These are phyloP conservation scores for Parnassius mnemosyne DNA, from an alignment of 2,888 invertebrate genomes.

Conservation along the genomic window DNA sequence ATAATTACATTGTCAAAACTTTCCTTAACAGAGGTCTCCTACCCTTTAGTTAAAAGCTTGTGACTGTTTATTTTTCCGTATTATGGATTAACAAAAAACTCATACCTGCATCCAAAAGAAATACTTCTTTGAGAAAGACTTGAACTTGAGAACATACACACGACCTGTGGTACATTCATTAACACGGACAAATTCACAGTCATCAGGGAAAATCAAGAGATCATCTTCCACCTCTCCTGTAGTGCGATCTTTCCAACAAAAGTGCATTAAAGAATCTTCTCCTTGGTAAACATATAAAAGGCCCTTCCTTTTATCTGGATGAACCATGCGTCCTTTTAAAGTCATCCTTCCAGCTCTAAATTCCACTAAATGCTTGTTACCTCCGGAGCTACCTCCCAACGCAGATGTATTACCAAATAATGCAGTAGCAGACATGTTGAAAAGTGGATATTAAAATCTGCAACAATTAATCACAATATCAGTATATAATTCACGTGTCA, in stretches of 20 bases:
- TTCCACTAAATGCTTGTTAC: slow-evolving; percentile 95
- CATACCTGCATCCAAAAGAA: slow-evolving; percentile 99
- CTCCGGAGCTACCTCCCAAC: slow-evolving; percentile 89
- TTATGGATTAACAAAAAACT: too few species aligned
- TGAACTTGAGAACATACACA: slow-evolving; percentile 97
- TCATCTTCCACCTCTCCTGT: slow-evolving; percentile 97
- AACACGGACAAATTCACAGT: slow-evolving; percentile 97
- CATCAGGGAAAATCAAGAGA: slow-evolving; percentile 98
- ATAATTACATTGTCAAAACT: too few species aligned
- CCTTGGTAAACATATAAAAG: slow-evolving; percentile 96
- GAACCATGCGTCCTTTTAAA: slow-evolving; percentile 95
- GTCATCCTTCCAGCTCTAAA: slow-evolving; percentile 98
- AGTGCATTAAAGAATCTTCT: slow-evolving; percentile 98
- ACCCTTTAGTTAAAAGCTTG: too few species aligned
- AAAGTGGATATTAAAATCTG: neutral
- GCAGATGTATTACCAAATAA: slow-evolving; percentile 88
- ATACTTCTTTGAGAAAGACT: slow-evolving; percentile 94
- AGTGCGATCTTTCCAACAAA: slow-evolving; percentile 99
- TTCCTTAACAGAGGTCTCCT: too few species aligned
- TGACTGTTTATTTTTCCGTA: too few species aligned
- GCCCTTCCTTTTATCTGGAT: slow-evolving; percentile 97
- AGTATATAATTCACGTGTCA: too few species aligned
- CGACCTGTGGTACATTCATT: slow-evolving; percentile 97
- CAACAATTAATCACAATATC: too few species aligned
- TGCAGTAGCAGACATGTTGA: slow-evolving; percentile 83